Base-by-base conservation (phyloP, 1,140 invertebrate genomes). In the Manduca sexta region DNA sequence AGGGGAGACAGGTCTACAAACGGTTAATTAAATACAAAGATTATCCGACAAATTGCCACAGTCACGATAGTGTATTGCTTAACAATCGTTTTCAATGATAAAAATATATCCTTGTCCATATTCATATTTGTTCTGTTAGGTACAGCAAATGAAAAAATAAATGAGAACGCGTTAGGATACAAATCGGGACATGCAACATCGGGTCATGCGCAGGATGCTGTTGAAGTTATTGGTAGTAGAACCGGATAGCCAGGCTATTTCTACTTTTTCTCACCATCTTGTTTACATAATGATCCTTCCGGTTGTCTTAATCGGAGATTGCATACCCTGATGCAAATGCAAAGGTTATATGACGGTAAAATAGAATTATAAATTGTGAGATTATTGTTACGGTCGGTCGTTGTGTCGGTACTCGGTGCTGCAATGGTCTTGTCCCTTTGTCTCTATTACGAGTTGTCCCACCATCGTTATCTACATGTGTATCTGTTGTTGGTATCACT, bases 401-500 rank as follows among this genome's bases (percentile, higher is more conserved):
- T 50, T 41, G 45, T 34, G 56, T 30, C 41, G 46, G n/a, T n/a
- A n/a, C n/a, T 48, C 54, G 56, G 42, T 26, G 31, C 49, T 7
- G 58, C 62, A 59, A 74, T 53, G 58, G 52, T 17, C 56, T 64
- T 76, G 69, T 71, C 67, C 56, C 69, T 76, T 80, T 81, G 75
- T 76, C 70, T 78, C 66, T 72, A 73, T 79, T 75, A 77, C 62
- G 40, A 61, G 55, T 49, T 53, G 42, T 56, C 56, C 59, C 15
- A 60, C 64, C 67, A 60, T 55, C 58, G 59, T 76, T 80, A 79
- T 78, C 73, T 74, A 74, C 72, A 74, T 60, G 66, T 71, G 73
- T 77, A 77, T 73, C 74, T 61, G 49, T 52, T 62, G 68, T 73
- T 67, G 43, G 63, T 76, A 76, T 80, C 75, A 80, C 75, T 76